Percentiles rank a stretch among this genome's conserved stretches.
phyloP scores from a whole-genome alignment of 2,113 vertebrate species.

The Dryoscopus gambensis region DNA sequence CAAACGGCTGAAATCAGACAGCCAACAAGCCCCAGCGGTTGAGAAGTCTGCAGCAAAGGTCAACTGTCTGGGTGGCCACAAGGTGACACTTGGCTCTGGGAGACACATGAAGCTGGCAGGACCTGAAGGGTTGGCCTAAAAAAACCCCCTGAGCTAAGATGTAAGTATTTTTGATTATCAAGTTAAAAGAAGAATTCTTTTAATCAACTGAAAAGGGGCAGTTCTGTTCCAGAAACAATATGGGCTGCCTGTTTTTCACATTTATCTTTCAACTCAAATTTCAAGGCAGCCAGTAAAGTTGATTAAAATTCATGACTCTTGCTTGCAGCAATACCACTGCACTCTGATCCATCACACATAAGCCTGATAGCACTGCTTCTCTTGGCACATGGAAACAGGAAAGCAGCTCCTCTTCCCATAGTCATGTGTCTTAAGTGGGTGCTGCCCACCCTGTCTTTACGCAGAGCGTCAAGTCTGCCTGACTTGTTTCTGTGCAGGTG shows the following conservation, averaged over 20 bases:
- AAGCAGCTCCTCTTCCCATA: neutral
- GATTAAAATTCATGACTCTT: conserved; percentile 51
- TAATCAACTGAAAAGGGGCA: conserved; percentile 41
- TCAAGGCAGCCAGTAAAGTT: conserved; percentile 50
- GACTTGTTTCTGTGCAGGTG: neutral
- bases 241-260: conserved; percentile 41
- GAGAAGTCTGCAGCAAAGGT: neutral
- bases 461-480: neutral
- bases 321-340: conserved; percentile 17
- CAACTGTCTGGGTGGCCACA: neutral
- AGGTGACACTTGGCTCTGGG: neutral
- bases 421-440: neutral
- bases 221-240: conserved; percentile 47
- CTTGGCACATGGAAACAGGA: neutral
- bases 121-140: neutral
- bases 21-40: fast-evolving
- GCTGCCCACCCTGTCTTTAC: neutral
- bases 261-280: conserved; percentile 60
- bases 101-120: neutral
- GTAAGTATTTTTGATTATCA: conserved; percentile 28
- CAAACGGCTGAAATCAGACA: neutral
- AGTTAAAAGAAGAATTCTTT: conserved; percentile 22
- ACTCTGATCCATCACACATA: conserved; percentile 5
- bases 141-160: neutral
- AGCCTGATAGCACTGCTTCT: neutral